These are phyloP conservation scores for Fragum whitleyi DNA, from an alignment of 2,888 invertebrate species.

Conservation along the genomic window DNA sequence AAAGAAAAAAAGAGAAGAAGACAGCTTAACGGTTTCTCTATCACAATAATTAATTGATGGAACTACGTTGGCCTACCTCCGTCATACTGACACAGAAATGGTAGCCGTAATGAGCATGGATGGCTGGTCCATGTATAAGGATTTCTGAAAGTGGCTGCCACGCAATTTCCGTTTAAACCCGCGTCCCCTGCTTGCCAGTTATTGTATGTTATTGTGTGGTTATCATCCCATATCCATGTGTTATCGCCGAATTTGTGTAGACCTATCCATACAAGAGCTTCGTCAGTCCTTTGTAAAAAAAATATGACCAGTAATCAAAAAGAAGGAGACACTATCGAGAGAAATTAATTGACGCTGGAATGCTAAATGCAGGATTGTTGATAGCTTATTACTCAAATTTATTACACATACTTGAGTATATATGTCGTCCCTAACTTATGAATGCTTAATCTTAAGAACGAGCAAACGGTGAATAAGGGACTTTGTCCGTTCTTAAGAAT, in stretches of 20 bases:
- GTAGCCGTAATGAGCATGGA: conserved; percentile 28
- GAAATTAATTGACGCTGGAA: background rate
- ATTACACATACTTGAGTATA: too few species aligned
- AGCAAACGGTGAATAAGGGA: too few species aligned
- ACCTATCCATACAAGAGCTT: conserved; percentile 41
- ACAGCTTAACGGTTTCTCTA: too few species aligned
- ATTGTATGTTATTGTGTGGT: conserved; percentile 37
- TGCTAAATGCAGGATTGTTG: too few species aligned
- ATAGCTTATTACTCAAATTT: too few species aligned
- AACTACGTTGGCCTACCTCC: conserved; percentile 52
- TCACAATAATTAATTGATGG: too few species aligned
- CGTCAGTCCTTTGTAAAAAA: background rate
- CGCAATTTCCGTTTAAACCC: conserved; percentile 15
- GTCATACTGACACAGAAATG: conserved; percentile 46
- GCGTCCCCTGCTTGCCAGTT: conserved; percentile 39
- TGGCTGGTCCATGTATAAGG: conserved; percentile 39
- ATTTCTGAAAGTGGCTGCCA: conserved; percentile 5
- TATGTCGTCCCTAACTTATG: too few species aligned
- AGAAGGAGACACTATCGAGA: background rate
- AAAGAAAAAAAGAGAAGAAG: too few species aligned
- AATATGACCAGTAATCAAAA: background rate
- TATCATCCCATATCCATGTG: conserved; percentile 36
- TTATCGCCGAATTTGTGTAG: background rate
- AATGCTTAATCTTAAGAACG: too few species aligned
- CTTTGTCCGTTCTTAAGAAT: too few species aligned